Evolutionary conservation across 2,797 vertebrate genomes (phyloP), one percentile per base, ranked within the genome.

Genomic region (Acipenser transmontanus): DNA sequence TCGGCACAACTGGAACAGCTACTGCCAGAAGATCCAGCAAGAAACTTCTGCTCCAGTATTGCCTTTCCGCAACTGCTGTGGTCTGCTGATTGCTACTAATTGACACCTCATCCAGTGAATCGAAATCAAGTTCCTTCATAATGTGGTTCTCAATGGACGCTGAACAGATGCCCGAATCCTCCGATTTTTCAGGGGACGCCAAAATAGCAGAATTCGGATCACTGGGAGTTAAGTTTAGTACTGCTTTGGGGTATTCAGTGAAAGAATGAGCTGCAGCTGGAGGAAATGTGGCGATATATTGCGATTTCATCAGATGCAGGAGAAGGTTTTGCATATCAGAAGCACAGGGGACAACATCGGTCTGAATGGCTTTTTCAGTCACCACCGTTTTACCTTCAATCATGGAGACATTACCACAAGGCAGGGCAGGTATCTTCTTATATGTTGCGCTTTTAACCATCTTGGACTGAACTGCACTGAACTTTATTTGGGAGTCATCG

Each of bases 11-110:
- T 0, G 97, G 97, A 2, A 87, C 94, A 1, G 94, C 97, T 69
- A 98, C 88, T 0, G 94, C 93, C 48, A 95, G 83, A 71, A 97
- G 81, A 90, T 99, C 97, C 13, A 93, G 85, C 9, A 98, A 73
- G 71, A 95, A 92, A 73, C 76, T 93, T 84, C 84, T 92, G 89
- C 94, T 98, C 96, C 96, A 98, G 79, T 98, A 93, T 11, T 81
- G 90, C 76, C 87, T 90, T 66, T 71, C 76, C 1, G 89, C 77
- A 49, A 76, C 79, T 48, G 81, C 81, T 74, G 0, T 74, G 68
- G 8, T 74, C 72, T 50, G 70, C 69, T 68, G 57, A 48, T 47
- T 68, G 13, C n/a, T 47, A 48, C 68, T 76, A 63, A 65, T 66
- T 51, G 74, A 77, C 61, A 82, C 79, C 0, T 74, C 66, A 0